These are phyloP conservation scores for Hymenopus coronatus DNA, from an alignment of 2,888 invertebrate genomes.

Conservation along the genomic window DNA sequence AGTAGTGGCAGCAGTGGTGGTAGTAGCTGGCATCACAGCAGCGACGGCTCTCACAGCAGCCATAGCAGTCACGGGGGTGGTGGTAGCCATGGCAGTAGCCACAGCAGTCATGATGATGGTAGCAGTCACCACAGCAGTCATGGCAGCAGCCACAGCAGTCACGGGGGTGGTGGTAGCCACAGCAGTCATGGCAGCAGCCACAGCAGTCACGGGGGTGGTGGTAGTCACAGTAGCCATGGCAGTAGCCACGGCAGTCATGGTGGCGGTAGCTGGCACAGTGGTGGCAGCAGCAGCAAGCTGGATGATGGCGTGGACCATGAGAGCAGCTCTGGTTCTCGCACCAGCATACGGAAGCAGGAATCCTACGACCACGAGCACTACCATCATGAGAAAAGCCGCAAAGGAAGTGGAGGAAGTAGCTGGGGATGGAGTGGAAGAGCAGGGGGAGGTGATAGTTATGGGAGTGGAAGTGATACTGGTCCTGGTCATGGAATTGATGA, in stretches of 20 bases:
- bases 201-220: background rate
- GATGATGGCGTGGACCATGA: background rate
- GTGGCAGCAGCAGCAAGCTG: background rate
- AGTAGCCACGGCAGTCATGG: background rate
- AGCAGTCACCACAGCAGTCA: no score
- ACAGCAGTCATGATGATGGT: background rate
- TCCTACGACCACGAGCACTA: constrained; percentile 28
- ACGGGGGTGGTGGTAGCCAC: background rate
- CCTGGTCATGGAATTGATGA: background rate
- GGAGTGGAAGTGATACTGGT: background rate
- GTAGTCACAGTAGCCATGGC: background rate
- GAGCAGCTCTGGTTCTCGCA: background rate
- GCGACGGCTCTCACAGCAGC: background rate
- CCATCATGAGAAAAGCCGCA: constrained; percentile 6
- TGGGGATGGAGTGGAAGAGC: background rate
- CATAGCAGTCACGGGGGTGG: background rate
- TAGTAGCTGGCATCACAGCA: background rate
- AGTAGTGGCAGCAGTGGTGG: background rate
- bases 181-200: background rate
- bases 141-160: no score
- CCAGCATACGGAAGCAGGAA: constrained; percentile 19
- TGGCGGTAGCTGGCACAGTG: background rate
- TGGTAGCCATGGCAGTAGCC: no score
- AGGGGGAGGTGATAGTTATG: background rate
- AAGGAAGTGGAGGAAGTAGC: background rate